Evolutionary conservation across 2,113 vertebrate species (phyloP).

Genomic region (Pachyramphus minor): DNA sequence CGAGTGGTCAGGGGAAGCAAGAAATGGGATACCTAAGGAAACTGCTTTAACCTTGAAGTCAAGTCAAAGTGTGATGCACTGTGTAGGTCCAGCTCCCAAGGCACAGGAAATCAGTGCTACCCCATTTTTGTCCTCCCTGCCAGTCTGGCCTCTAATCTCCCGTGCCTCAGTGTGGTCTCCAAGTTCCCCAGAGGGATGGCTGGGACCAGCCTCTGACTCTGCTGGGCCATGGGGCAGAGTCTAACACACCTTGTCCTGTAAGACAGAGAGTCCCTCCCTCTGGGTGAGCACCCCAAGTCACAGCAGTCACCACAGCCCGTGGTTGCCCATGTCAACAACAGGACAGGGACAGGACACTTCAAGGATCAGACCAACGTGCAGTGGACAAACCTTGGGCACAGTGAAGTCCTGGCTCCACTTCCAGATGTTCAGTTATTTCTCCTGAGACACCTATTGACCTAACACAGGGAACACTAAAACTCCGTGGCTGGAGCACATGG

Average conservation of each 20-base stretch:
- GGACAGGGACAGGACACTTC: background rate
- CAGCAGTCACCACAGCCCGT: background rate
- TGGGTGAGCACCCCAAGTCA: background rate
- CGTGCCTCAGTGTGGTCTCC: background rate
- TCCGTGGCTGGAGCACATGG: background rate
- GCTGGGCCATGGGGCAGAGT: background rate
- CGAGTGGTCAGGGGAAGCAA: accelerated
- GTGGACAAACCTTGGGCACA: background rate
- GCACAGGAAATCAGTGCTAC: background rate
- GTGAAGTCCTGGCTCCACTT: background rate
- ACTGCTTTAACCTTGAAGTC: background rate
- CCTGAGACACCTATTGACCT: background rate
- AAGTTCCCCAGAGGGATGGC: background rate
- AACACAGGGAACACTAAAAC: background rate
- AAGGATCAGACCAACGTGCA: background rate
- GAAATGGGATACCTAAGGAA: background rate
- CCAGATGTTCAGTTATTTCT: background rate
- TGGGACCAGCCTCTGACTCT: background rate
- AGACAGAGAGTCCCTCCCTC: background rate
- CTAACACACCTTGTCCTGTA: background rate
- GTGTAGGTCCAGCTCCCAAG: background rate
- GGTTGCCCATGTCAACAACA: background rate
- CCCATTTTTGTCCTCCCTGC: background rate
- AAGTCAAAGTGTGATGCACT: background rate
- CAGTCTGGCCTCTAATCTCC: background rate